Conservation (phyloP, 2,888 invertebrate species). For the Harpagoxenus sublaevis region DNA sequence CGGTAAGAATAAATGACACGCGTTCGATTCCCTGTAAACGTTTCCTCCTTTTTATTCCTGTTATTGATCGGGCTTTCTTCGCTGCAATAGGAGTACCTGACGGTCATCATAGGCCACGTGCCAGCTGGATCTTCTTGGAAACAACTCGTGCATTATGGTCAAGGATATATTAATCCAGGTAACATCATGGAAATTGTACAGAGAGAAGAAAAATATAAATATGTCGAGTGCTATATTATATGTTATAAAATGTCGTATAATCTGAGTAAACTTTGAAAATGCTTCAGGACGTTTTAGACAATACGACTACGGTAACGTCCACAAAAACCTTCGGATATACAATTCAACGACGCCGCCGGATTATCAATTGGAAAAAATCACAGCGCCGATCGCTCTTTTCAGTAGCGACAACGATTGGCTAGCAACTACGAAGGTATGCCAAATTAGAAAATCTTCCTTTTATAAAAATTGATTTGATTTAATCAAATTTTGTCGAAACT, state of each 20-base stretch:
- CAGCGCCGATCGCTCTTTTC: slow-evolving; percentile 81
- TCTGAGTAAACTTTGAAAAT: background rate
- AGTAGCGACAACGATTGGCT: slow-evolving; percentile 81
- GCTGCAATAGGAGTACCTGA: slow-evolving; percentile 77
- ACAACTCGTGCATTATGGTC: slow-evolving; percentile 83
- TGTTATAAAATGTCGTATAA: background rate
- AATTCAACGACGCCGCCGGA: slow-evolving; percentile 80
- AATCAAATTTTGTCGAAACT: background rate
- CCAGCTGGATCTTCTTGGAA: slow-evolving; percentile 85
- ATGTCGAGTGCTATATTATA: background rate
- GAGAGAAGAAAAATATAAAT: background rate
- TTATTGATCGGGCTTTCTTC: slow-evolving; percentile 48
- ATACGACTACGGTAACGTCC: slow-evolving; percentile 79
- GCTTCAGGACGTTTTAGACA: slow-evolving; percentile 79
- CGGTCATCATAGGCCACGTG: slow-evolving; percentile 81
- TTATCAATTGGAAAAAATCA: slow-evolving; percentile 80
- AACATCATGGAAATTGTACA: slow-evolving; percentile 9
- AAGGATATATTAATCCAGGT: slow-evolving; percentile 83
- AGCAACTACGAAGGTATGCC: slow-evolving; percentile 78
- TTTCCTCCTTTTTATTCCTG: background rate
- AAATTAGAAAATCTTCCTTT: slow-evolving; percentile 47
- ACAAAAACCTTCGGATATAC: slow-evolving; percentile 79
- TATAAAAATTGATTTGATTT: background rate
- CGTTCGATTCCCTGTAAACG: background rate
- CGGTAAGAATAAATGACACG: slow-evolving; percentile 54